Evolutionary conservation across 2,113 vertebrate genomes (phyloP).

Genomic region (Pedionomus torquatus): DNA sequence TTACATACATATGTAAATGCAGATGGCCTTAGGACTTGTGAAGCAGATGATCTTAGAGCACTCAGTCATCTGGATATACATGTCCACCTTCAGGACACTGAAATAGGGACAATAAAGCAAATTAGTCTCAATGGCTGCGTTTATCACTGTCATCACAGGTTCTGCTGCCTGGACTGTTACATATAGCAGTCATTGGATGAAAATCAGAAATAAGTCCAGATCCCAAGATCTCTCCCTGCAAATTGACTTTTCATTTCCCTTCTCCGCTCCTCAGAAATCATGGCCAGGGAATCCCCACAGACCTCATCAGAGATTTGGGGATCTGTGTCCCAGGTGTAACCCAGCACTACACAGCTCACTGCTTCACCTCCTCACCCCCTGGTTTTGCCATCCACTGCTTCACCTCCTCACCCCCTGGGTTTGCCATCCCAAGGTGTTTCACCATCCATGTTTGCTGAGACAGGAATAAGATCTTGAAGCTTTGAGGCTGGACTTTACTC

Average conservation of each 20-base stretch:
- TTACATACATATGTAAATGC: fast-evolving
- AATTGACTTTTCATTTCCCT: background rate
- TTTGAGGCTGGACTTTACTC: background rate
- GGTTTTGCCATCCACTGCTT: background rate
- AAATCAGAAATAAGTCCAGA: background rate
- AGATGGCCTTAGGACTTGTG: background rate
- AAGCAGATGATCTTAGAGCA: background rate
- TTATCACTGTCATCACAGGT: background rate
- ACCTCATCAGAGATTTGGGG: background rate
- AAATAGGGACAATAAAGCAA: background rate
- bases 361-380: background rate
- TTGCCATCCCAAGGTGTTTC: background rate
- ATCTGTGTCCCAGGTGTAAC: background rate
- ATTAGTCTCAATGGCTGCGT: background rate
- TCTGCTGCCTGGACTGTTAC: background rate
- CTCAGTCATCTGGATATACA: background rate
- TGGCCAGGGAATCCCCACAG: fast-evolving
- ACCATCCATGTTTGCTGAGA: background rate
- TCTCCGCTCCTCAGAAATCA: background rate
- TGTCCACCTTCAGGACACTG: background rate
- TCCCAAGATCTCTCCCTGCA: background rate
- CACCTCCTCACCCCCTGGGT: background rate
- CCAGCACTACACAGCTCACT: background rate
- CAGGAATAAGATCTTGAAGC: background rate
- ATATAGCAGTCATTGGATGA: background rate